Base-by-base conservation (phyloP, 2,797 vertebrate species). In the Cryptoprocta ferox region DNA sequence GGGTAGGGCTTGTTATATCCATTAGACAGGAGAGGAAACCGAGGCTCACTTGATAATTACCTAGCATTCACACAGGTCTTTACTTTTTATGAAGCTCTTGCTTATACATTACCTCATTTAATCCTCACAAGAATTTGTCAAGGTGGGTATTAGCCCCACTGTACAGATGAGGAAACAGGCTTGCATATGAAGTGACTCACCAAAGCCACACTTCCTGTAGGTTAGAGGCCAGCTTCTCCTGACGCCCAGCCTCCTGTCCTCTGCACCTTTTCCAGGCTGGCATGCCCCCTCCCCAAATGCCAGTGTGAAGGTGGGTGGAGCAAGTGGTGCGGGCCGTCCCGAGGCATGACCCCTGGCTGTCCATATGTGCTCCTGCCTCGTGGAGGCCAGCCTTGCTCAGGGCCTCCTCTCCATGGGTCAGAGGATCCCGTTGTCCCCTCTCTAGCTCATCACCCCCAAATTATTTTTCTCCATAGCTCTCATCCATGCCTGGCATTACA, bases 151-250 rank as follows among this genome's bases (percentile, higher is more conserved):
- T 93, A 97, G 66, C 73, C 15, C 66, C 30, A 24, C 30, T 82
- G 14, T 56, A 61, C 61, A 73, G 48, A 63, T 75, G 84, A 85
- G 94, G 96, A 95, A 98, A 94, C 93, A 96, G 90, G 78, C 95
- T 93, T 84, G 3, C 24, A 18, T 6, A 80, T 95, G 94, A 93
- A 79, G 73, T 97, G 95, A 97, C 84, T 97, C 95, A 97, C 68
- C 48, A 39, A 82, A 65, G 24, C 87, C 30, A 39, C 12, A 53
- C 86, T 97, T 94, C 70, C 53, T 85, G 48, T 1, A 1, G 61
- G 16, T 53, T 45, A 59, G 76, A 63, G 75, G 16, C 45, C 61
- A 30, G 50, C 6, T 71, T 39, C 53, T 95, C 86, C 71, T 48
- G 59, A 48, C 0, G 10, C 42, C 32, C 32, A n/a, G 68, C 53